Conservation (phyloP, 1,140 invertebrate genomes). For the Platyscapa corneri region DNA sequence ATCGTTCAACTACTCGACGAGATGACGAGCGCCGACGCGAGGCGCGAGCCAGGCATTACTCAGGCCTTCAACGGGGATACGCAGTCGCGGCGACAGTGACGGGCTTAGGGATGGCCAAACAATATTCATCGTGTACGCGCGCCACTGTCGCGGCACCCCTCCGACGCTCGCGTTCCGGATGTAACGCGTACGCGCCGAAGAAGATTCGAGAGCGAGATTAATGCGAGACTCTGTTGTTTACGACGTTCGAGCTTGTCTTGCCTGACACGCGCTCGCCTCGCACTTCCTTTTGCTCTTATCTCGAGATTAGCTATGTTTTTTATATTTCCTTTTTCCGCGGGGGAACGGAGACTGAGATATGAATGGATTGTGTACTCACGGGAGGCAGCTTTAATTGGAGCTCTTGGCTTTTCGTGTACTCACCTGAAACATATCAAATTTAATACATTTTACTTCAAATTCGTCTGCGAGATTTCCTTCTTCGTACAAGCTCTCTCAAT, state of each 20-base stretch:
- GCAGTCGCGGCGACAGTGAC: conserved; percentile 47
- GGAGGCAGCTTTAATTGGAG: conserved; percentile 7
- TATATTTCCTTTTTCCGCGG: conserved; percentile 32
- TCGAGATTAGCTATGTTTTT: conserved; percentile 41
- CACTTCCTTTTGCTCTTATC: conserved; percentile 34
- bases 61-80: conserved; percentile 47
- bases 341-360: background rate
- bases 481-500: background rate
- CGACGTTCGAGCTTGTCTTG: conserved; percentile 10
- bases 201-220: conserved; percentile 39
- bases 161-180: conserved; percentile 57
- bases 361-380: conserved; percentile 1
- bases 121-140: conserved; percentile 72
- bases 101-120: conserved; percentile 63
- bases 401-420: conserved; percentile 17
- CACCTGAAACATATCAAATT: conserved; percentile 41
- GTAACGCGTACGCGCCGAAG: conserved; percentile 2
- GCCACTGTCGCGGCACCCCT: conserved; percentile 50
- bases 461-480: background rate
- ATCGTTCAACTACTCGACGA: conserved; percentile 68
- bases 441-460: conserved; percentile 4
- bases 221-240: conserved; percentile 43
- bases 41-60: conserved; percentile 60
- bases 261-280: background rate
- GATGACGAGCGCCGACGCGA: conserved; percentile 64